Evolutionary conservation across 2,797 vertebrate species (phyloP).

Genomic region (Petrocephalus schoutedeni): DNA sequence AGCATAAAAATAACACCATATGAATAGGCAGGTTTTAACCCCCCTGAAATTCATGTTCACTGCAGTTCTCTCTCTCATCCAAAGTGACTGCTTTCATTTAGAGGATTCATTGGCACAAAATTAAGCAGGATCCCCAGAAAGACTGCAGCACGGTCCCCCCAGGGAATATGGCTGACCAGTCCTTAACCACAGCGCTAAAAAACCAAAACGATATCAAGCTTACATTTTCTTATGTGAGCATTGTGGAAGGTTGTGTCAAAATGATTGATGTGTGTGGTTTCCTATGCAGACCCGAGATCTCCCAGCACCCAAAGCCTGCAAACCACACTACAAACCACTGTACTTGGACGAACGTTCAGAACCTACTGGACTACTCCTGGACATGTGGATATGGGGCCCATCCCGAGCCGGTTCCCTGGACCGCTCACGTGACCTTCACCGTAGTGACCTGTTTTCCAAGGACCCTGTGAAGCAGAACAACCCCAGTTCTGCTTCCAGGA

Average conservation of each 20-base stretch:
- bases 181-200: not conserved
- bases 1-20: not conserved
- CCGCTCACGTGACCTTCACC: not conserved
- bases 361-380: not conserved
- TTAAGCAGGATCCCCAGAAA: not conserved
- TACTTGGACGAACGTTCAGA: not conserved
- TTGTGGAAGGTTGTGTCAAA: slow-evolving; percentile 4
- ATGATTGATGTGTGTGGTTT: not conserved
- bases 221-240: not conserved
- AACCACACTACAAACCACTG: not conserved
- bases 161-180: not conserved
- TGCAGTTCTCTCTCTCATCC: not conserved
- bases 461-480: not conserved
- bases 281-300: not conserved
- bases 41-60: not conserved
- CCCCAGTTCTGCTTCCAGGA: not conserved
- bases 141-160: not conserved
- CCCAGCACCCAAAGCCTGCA: not conserved
- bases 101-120: not conserved
- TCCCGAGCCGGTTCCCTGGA: not conserved
- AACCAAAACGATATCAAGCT: not conserved
- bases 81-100: not conserved
- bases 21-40: not conserved
- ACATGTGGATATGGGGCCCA: not conserved
- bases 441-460: not conserved